These are phyloP conservation scores for Ceratina calcarata DNA, from an alignment of 1,140 invertebrate species.

Conservation along the genomic window DNA sequence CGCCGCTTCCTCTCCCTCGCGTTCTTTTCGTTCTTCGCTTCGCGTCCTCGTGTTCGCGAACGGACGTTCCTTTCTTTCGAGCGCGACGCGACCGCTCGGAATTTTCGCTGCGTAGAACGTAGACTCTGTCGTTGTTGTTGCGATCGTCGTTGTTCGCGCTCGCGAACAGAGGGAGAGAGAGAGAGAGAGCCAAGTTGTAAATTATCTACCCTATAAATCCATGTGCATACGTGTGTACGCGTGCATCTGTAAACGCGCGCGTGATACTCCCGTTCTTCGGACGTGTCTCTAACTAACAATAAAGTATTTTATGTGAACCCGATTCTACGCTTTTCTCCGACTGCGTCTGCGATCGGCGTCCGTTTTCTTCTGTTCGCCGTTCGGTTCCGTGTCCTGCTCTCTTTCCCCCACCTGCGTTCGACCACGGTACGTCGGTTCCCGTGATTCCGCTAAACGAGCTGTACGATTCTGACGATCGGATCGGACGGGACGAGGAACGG, in stretches of 20 bases:
- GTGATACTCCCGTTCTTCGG: not conserved
- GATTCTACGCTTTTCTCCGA: constrained; percentile 8
- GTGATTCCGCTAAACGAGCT: too few species aligned
- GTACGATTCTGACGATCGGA: too few species aligned
- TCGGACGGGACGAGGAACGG: too few species aligned
- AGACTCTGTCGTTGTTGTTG: constrained; percentile 40
- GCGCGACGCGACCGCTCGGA: constrained; percentile 15
- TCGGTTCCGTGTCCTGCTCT: too few species aligned
- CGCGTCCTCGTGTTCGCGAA: constrained; percentile 19
- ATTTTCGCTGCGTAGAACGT: constrained; percentile 34
- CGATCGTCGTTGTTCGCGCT: too few species aligned
- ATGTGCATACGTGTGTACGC: not conserved
- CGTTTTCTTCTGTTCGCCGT: too few species aligned
- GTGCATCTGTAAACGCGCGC: not conserved
- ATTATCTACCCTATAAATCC: not conserved
- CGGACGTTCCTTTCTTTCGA: constrained; percentile 41
- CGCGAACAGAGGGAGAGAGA: constrained; percentile 7
- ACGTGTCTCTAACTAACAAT: constrained; percentile 24
- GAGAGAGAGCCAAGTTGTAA: constrained; percentile 41
- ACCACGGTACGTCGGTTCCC: too few species aligned
- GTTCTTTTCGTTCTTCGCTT: constrained; percentile 24
- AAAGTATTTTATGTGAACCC: constrained; percentile 38
- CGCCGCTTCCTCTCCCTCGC: constrained; percentile 30
- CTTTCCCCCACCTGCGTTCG: too few species aligned
- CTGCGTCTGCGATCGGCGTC: too few species aligned